Evolutionary conservation across 2,113 vertebrate genomes (phyloP), one percentile per base, ranked within the genome.

Genomic region (Columbina picui): DNA sequence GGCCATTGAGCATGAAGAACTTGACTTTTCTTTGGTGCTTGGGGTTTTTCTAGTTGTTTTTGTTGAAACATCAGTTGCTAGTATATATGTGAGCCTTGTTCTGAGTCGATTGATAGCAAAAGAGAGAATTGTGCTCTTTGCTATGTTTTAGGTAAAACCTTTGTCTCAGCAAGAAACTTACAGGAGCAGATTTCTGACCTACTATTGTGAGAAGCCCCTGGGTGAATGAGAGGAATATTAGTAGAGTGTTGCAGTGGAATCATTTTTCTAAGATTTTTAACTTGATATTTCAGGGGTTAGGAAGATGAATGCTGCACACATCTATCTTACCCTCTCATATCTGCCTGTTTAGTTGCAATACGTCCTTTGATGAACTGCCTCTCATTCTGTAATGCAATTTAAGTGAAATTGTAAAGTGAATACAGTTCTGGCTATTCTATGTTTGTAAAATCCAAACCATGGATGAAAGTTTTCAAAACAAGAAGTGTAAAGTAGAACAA

Each of bases 311-410:
- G 47, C 21, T 74, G 53, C 53, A 32, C 83, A 14, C 50, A 77
- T 97, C 84, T 87, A 11, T 93, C 76, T 90, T 92, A 12, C 25
- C 38, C 36, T 85, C 55, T 82, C n/a, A 60, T 96, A 77, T 73
- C n/a, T 86, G 30, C 73, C 21, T 49, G 45, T 38, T 86, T 75
- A 45, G 67, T 65, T 71, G 38, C 11, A 84, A 6, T 53, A 26
- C 29, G n/a, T 45, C 38, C 53, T 96, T 94, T 95, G 90, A 84
- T 70, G 57, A 87, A 59, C 52, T 74, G 21, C 81, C 56, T 77
- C 87, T 92, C 12, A 32, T 12, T 17, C 32, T 69, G 45, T 77
- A 93, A 89, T 64, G 9, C 53, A 61, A 89, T 90, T 92, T 59
- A 80, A 80, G 49, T 49, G 45, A 60, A 87, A 73, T 56, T 61